Conservation (phyloP, 2,888 invertebrate genomes). For the Uropetala carovei region DNA sequence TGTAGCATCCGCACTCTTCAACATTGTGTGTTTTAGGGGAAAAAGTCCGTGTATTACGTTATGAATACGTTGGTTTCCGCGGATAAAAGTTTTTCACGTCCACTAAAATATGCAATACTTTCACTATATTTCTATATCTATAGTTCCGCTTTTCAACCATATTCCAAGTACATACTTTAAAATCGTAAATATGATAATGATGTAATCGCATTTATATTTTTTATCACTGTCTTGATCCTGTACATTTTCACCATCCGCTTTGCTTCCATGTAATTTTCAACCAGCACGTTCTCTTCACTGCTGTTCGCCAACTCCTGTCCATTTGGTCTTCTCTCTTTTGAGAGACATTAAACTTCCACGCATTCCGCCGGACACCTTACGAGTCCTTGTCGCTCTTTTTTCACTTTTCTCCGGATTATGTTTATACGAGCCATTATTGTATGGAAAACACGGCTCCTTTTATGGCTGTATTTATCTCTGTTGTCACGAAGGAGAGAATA, state of each 20-base stretch:
- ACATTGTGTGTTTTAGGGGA: too few relatives aligned
- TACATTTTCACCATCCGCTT: neutral
- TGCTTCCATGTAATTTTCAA: neutral
- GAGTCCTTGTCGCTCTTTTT: neutral
- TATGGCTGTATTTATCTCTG: neutral
- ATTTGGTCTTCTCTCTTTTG: neutral
- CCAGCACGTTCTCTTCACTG: neutral
- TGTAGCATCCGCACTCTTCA: too few relatives aligned
- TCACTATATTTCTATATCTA: too few relatives aligned
- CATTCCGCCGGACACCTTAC: neutral
- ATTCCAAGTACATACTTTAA: too few relatives aligned
- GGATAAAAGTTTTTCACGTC: too few relatives aligned
- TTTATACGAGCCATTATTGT: neutral
- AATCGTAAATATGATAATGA: too few relatives aligned
- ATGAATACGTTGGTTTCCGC: too few relatives aligned
- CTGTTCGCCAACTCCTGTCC: neutral
- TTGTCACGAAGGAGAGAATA: neutral
- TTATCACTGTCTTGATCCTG: too few relatives aligned
- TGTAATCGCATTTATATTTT: too few relatives aligned
- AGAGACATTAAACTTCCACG: neutral
- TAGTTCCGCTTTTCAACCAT: too few relatives aligned
- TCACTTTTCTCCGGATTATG: neutral
- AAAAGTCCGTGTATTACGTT: too few relatives aligned
- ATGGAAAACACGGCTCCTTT: neutral
- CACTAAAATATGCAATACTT: too few relatives aligned